A percentile compares a stretch with the other conserved stretches of the same genome.
Conservation (phyloP, 2,113 vertebrate species). For the Excalfactoria chinensis region DNA sequence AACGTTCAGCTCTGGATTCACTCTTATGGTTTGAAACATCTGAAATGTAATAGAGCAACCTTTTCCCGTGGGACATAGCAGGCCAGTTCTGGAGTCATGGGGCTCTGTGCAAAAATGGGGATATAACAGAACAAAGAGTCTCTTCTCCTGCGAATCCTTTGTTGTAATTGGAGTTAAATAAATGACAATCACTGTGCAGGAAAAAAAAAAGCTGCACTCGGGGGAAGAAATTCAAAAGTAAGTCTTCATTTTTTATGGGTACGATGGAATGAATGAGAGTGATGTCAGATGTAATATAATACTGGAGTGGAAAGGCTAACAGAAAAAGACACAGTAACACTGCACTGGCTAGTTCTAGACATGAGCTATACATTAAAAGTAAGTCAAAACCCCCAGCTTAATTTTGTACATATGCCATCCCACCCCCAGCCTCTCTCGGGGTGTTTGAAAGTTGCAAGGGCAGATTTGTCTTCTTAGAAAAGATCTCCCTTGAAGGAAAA, state of each 20-base stretch:
- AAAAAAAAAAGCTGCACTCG: conserved; percentile 1
- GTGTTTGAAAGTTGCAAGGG: conserved; percentile 26
- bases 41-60: background rate
- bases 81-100: background rate
- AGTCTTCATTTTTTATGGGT: conserved; percentile 45
- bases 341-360: conserved; percentile 13
- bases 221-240: conserved; percentile 42
- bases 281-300: conserved; percentile 60
- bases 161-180: conserved; percentile 29
- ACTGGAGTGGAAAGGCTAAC: conserved; percentile 46
- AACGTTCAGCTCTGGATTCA: background rate
- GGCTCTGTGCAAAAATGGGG: background rate
- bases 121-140: background rate
- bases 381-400: conserved; percentile 39
- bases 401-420: conserved; percentile 44
- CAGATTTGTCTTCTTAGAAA: conserved; percentile 36
- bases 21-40: background rate
- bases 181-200: background rate
- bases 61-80: background rate
- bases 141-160: background rate
- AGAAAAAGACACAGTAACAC: conserved; percentile 22
- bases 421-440: background rate
- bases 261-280: conserved; percentile 15
- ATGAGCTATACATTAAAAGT: conserved; percentile 46
- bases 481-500: conserved; percentile 1